phyloP scores from a whole-genome alignment of 1,140 invertebrate genomes.

The Hyles euphorbiae region DNA sequence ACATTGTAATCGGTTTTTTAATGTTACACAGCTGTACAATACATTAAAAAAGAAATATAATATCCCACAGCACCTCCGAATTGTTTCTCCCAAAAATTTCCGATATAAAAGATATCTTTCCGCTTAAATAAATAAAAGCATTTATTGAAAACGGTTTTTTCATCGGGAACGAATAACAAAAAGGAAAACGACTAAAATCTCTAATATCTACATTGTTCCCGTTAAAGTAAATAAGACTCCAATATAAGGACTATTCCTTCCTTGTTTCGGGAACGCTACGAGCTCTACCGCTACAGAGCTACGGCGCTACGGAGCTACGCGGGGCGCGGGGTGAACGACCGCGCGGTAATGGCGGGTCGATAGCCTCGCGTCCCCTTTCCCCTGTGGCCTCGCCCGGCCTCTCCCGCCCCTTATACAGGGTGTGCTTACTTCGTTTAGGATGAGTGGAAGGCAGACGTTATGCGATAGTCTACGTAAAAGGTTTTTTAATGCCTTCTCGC shows the following conservation, averaged over 20 bases:
- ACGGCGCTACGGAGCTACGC: constrained; percentile 29
- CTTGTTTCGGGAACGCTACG: constrained; percentile 22
- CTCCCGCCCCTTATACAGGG: constrained; percentile 11
- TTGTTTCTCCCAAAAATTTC: too few relatives aligned
- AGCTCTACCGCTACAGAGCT: constrained; percentile 45
- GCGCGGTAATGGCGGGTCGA: constrained; percentile 49
- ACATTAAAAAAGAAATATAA: too few relatives aligned
- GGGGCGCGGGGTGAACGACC: constrained; percentile 57
- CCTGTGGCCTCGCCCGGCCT: constrained; percentile 11
- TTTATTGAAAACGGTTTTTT: too few relatives aligned
- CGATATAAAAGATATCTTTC: too few relatives aligned
- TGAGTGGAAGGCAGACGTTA: constrained; percentile 13
- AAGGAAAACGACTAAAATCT: neutral
- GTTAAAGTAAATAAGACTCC: constrained; percentile 15
- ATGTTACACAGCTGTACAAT: too few relatives aligned
- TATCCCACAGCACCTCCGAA: too few relatives aligned
- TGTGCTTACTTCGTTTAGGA: constrained; percentile 21
- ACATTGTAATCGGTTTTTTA: too few relatives aligned
- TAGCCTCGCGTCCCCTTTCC: constrained; percentile 36
- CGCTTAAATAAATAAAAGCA: too few relatives aligned
- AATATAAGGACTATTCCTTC: constrained; percentile 12
- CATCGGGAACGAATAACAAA: too few relatives aligned
- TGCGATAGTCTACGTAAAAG: neutral
- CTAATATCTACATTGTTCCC: constrained; percentile 19
- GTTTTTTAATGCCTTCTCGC: constrained; percentile 1